Conservation (phyloP, 2,113 vertebrate genomes). For the Ariopsis seemanni region DNA sequence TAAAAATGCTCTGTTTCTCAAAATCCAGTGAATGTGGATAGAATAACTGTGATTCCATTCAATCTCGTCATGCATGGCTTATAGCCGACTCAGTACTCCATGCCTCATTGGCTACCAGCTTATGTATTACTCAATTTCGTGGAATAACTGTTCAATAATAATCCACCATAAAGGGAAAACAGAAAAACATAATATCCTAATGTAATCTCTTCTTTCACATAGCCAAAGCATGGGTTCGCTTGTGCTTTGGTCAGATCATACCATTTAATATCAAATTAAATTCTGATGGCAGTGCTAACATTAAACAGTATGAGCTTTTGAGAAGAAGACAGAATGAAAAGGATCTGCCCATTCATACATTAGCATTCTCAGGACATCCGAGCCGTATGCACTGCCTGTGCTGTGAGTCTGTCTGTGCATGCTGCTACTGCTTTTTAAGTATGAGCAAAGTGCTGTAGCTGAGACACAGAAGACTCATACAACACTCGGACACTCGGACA, state of each 20-base stretch:
- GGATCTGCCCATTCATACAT: slow-evolving; percentile 16
- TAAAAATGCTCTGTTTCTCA: too few relatives aligned
- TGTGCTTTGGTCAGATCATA: slow-evolving; percentile 2
- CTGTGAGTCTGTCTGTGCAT: slow-evolving; percentile 32
- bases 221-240: neutral
- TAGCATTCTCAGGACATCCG: slow-evolving; percentile 41
- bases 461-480: slow-evolving; percentile 34
- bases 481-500: slow-evolving; percentile 36
- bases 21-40: too few relatives aligned
- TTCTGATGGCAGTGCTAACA: neutral
- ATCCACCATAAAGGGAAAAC: neutral
- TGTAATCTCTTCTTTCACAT: neutral
- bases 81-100: too few relatives aligned
- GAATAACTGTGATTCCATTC: too few relatives aligned
- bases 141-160: neutral
- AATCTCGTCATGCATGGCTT: too few relatives aligned
- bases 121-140: too few relatives aligned
- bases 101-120: too few relatives aligned
- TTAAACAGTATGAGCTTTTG: slow-evolving; percentile 21
- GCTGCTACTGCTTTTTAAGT: slow-evolving; percentile 30
- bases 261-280: slow-evolving; percentile 4
- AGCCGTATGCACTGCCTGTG: slow-evolving; percentile 11
- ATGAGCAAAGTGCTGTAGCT: slow-evolving; percentile 25
- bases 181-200: neutral
- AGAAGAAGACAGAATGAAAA: slow-evolving; percentile 3